These are phyloP conservation scores for Drosophila tripunctata DNA, from an alignment of 2,888 invertebrate genomes.

Conservation along the genomic window DNA sequence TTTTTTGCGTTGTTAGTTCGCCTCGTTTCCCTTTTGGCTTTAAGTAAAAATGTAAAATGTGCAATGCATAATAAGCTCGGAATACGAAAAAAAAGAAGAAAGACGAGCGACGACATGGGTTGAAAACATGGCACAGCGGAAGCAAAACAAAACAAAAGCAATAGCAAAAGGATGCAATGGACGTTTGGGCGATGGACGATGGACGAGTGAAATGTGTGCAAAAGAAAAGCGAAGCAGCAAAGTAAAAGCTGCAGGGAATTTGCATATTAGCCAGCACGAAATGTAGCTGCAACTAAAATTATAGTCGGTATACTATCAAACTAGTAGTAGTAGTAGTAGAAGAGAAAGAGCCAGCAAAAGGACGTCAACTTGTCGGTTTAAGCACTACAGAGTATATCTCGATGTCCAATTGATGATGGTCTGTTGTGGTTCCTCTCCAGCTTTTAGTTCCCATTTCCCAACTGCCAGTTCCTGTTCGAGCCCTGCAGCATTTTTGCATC, in stretches of 20 bases:
- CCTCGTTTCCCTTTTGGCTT: constrained; percentile 13
- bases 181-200: constrained; percentile 23
- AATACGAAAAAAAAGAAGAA: too few species aligned
- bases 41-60: constrained; percentile 75
- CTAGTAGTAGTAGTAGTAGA: not conserved
- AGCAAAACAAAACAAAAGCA: constrained; percentile 60
- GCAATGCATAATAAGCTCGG: constrained; percentile 77
- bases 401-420: constrained; percentile 60
- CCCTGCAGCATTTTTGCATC: constrained; percentile 37
- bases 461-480: constrained; percentile 23
- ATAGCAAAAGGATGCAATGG: constrained; percentile 42
- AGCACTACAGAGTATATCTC: constrained; percentile 49
- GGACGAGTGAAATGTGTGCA: constrained; percentile 22
- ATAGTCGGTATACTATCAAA: constrained; percentile 1
- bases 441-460: not conserved
- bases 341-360: not conserved
- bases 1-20: constrained; percentile 11
- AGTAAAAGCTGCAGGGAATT: constrained; percentile 74
- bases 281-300: constrained; percentile 28
- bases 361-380: constrained; percentile 49
- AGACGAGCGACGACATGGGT: constrained; percentile 46
- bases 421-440: constrained; percentile 12
- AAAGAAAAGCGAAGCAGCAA: constrained; percentile 49
- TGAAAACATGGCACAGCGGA: constrained; percentile 69
- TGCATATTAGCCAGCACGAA: constrained; percentile 73